A percentile compares a stretch with the other conserved stretches of the same genome.
These are phyloP conservation scores for Nematopogon swammerdamellus DNA, from an alignment of 2,888 invertebrate species.

Conservation along the genomic window DNA sequence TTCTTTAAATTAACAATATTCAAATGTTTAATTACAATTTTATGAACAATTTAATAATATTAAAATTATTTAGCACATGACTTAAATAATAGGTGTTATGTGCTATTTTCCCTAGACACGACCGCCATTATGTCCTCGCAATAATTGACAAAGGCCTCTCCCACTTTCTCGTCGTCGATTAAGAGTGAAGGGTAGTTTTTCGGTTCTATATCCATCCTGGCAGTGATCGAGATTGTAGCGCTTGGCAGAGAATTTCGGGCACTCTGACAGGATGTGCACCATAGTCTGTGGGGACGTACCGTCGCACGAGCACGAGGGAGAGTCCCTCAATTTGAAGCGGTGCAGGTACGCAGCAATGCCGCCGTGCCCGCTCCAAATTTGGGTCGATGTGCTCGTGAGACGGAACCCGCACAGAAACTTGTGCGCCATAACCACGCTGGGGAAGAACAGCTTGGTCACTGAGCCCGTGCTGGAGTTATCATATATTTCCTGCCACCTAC, in stretches of 20 bases:
- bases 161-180: no score
- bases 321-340: conserved; percentile 7
- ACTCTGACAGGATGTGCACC: background rate
- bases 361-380: conserved; percentile 9
- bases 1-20: no score
- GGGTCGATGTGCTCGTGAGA: background rate
- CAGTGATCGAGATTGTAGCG: no score
- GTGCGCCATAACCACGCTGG: conserved; percentile 1
- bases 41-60: no score
- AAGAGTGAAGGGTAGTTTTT: no score
- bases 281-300: background rate
- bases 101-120: no score
- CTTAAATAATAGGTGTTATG: no score
- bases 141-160: no score
- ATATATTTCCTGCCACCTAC: conserved; percentile 4
- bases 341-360: conserved; percentile 8
- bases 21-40: no score
- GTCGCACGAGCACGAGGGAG: conserved; percentile 5
- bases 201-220: no score
- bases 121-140: no score
- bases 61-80: no score
- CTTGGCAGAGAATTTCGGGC: background rate
- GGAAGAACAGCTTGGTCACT: conserved; percentile 2
- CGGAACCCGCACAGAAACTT: background rate
- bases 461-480: background rate